A percentile compares a stretch with the other conserved stretches of the same genome.
phyloP scores from a whole-genome alignment of 2,113 vertebrate species.

The Eira barbara region DNA sequence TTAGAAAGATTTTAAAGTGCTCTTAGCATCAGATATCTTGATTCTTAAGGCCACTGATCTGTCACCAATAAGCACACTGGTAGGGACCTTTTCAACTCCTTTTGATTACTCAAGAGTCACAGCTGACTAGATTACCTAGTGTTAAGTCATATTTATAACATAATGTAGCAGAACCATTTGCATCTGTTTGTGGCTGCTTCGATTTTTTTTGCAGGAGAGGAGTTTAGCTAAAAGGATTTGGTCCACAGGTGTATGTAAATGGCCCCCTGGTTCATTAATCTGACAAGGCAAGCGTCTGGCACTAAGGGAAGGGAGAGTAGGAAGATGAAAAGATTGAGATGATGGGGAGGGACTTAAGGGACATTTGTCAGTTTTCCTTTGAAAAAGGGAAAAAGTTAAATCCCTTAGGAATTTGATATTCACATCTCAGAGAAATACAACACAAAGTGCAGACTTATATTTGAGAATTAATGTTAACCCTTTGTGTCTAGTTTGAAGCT shows the following conservation, averaged over 20 bases:
- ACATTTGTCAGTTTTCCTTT: constrained; percentile 59
- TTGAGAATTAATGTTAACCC: constrained; percentile 75
- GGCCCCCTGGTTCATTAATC: not conserved
- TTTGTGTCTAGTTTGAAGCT: constrained; percentile 77
- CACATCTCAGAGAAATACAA: constrained; percentile 74
- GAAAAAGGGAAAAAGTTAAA: constrained; percentile 58
- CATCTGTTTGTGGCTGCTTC: not conserved
- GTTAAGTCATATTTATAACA: not conserved
- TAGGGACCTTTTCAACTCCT: not conserved
- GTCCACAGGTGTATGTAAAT: not conserved
- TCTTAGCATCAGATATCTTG: constrained; percentile 54
- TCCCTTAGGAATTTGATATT: constrained; percentile 68
- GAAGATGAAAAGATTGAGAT: not conserved
- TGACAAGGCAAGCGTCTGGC: not conserved
- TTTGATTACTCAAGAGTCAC: not conserved
- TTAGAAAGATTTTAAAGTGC: constrained; percentile 6
- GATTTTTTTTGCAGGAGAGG: not conserved
- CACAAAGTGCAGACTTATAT: constrained; percentile 77
- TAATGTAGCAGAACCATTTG: not conserved
- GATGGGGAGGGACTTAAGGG: constrained; percentile 27
- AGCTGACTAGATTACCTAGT: not conserved
- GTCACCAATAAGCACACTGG: not conserved
- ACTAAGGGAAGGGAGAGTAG: not conserved
- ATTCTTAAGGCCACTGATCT: not conserved
- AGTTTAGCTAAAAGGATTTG: not conserved